Conservation (phyloP, 2,888 invertebrate genomes). For the Dryococelus australis region DNA sequence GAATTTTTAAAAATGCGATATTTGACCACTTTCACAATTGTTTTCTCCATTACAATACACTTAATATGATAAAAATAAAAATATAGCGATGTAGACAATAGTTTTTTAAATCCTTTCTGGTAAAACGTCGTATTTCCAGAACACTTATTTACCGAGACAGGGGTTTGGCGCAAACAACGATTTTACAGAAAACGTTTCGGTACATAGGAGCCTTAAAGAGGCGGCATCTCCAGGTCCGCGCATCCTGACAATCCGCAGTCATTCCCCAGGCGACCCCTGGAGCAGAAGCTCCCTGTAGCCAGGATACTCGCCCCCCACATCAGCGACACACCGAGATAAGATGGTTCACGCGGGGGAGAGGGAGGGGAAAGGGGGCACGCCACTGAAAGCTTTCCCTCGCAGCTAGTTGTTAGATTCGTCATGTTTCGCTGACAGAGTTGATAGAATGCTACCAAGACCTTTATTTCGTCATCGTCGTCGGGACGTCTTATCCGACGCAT, state of each 20-base stretch:
- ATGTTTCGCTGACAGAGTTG: slow-evolving; percentile 44
- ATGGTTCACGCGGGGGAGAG: not conserved
- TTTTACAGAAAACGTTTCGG: no score
- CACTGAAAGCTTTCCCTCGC: slow-evolving; percentile 39
- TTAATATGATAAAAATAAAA: no score
- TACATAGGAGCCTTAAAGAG: no score
- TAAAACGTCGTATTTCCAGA: no score
- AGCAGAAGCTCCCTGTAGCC: not conserved
- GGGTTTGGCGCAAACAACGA: no score
- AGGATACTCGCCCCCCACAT: slow-evolving; percentile 40
- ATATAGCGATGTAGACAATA: no score
- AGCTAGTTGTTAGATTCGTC: slow-evolving; percentile 46
- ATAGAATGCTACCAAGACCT: not conserved
- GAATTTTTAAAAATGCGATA: no score
- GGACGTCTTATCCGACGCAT: slow-evolving; percentile 17
- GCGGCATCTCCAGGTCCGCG: not conserved
- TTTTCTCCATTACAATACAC: no score
- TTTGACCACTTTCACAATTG: no score
- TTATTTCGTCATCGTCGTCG: not conserved
- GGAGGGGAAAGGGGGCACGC: not conserved
- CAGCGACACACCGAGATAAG: slow-evolving; percentile 27
- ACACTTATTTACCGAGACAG: no score
- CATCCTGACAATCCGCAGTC: not conserved
- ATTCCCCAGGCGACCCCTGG: not conserved
- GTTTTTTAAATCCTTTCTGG: no score